Evolutionary conservation across 2,113 vertebrate genomes (phyloP).

Genomic region (Calonectris borealis): DNA sequence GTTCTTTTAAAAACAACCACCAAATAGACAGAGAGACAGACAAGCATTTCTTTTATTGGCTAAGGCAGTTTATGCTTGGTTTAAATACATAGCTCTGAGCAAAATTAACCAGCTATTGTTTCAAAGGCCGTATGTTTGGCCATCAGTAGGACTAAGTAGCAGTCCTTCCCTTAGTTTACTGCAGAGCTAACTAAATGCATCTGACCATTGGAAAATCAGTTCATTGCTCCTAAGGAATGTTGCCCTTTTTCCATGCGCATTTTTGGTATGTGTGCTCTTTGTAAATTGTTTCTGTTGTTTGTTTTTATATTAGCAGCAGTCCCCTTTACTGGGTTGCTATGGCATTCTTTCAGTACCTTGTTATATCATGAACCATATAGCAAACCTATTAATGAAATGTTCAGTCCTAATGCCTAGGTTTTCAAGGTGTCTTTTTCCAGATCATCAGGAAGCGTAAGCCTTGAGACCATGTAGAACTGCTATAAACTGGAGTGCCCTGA

Average conservation of each 20-base stretch:
- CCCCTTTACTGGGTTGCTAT: not conserved
- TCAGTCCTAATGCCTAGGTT: not conserved
- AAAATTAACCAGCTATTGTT: slow-evolving; percentile 17
- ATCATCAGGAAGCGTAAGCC: not conserved
- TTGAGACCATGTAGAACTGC: not conserved
- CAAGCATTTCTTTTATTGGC: not conserved
- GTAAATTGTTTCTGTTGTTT: not conserved
- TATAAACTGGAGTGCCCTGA: not conserved
- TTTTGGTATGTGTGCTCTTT: not conserved
- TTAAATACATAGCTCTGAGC: not conserved
- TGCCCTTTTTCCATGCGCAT: not conserved
- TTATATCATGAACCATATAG: not conserved
- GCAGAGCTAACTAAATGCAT: not conserved
- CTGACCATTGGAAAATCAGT: not conserved
- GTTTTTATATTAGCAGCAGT: not conserved
- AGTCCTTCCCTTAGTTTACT: not conserved
- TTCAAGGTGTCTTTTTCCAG: not conserved
- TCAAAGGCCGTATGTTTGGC: not conserved
- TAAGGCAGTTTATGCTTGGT: not conserved
- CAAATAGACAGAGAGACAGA: not conserved
- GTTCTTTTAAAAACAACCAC: not conserved
- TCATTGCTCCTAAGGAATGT: not conserved
- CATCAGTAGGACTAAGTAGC: not conserved
- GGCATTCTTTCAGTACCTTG: not conserved
- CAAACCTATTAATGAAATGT: not conserved